phyloP scores from a whole-genome alignment of 2,888 invertebrate genomes.

The Agrypnus murinus region DNA sequence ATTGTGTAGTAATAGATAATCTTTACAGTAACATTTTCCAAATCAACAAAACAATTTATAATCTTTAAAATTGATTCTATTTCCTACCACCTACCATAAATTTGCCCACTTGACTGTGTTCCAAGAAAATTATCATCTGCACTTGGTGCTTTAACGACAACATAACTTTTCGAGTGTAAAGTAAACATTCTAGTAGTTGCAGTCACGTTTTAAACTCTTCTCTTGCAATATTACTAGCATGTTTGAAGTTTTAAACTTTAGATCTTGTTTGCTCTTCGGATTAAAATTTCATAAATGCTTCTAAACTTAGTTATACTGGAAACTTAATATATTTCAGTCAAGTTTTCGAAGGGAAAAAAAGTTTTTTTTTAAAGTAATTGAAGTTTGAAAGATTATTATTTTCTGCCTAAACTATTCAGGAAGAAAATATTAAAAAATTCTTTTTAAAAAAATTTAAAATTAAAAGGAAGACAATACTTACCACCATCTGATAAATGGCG shows the following conservation, averaged over 20 bases:
- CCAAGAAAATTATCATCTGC: constrained; percentile 29
- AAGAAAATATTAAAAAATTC: too few relatives aligned
- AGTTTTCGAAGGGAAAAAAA: background rate
- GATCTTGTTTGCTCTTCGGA: constrained; percentile 3
- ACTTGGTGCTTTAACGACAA: constrained; percentile 21
- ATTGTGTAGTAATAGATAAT: too few relatives aligned
- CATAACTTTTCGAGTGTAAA: constrained; percentile 16
- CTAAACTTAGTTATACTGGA: background rate
- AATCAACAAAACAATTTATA: too few relatives aligned
- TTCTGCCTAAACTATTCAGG: too few relatives aligned
- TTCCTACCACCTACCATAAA: too few relatives aligned
- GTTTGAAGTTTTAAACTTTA: constrained; percentile 10
- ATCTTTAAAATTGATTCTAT: too few relatives aligned
- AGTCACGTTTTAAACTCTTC: constrained; percentile 9
- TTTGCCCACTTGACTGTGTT: background rate
- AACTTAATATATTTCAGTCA: constrained; percentile 9
- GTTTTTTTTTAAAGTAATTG: background rate
- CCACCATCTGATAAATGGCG: constrained; percentile 99
- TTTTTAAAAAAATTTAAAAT: constrained; percentile 15
- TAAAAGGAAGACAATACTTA: constrained; percentile 76
- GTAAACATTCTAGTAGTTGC: constrained; percentile 18
- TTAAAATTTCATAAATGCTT: constrained; percentile 22
- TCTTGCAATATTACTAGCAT: constrained; percentile 5
- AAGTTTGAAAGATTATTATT: background rate
- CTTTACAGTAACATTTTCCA: too few relatives aligned